Conservation (phyloP, 2,888 invertebrate species). For the Idaea straminata region DNA sequence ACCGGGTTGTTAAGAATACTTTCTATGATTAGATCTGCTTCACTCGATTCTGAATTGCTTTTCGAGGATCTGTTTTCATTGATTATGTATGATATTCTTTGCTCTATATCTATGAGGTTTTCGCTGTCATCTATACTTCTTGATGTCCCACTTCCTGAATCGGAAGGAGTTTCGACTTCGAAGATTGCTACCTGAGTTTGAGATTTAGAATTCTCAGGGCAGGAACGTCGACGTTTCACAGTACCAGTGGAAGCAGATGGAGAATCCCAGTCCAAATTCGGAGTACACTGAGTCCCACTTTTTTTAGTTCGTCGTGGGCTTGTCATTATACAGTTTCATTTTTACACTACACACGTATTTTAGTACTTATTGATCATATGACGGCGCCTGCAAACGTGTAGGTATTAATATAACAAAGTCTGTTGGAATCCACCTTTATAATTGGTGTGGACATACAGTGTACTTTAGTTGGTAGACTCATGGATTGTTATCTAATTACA, state of each 20-base stretch:
- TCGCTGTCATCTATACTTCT: conserved; percentile 61
- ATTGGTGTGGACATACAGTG: conserved; percentile 34
- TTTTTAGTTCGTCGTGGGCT: conserved; percentile 75
- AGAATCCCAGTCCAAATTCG: conserved; percentile 85
- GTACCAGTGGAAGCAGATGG: conserved; percentile 86
- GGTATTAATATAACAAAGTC: conserved; percentile 48
- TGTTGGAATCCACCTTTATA: conserved; percentile 28
- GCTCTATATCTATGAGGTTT: conserved; percentile 66
- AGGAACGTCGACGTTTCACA: conserved; percentile 83
- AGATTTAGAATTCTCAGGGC: conserved; percentile 60
- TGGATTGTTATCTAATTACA: conserved; percentile 76
- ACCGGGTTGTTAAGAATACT: conserved; percentile 55
- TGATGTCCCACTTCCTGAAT: conserved; percentile 68
- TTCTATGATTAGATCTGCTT: conserved; percentile 66
- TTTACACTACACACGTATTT: conserved; percentile 34
- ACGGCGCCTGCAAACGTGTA: conserved; percentile 11
- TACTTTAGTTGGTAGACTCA: conserved; percentile 57
- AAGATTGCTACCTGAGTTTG: conserved; percentile 54
- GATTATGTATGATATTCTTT: conserved; percentile 73
- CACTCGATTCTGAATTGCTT: conserved; percentile 72
- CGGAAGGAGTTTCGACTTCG: conserved; percentile 67
- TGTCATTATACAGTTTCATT: conserved; percentile 72
- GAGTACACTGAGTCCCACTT: conserved; percentile 61
- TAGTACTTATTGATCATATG: conserved; percentile 27
- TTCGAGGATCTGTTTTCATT: conserved; percentile 73